Evolutionary conservation across 2,888 invertebrate genomes (phyloP).

Genomic region (Philhelius pedissequus): DNA sequence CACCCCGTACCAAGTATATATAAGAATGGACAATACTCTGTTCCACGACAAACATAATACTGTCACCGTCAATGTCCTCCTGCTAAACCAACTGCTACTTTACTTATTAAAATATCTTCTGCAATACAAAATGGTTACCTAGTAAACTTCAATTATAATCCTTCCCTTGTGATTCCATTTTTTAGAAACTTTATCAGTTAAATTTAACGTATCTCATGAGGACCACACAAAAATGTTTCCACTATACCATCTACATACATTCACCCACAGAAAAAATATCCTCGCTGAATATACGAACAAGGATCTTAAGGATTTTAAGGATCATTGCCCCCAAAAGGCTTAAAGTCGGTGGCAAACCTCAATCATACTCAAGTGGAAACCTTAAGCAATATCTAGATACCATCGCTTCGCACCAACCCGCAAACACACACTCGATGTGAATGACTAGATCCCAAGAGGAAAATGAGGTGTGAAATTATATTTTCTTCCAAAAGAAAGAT

Average conservation of each 20-base stretch:
- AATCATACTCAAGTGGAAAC: constrained; percentile 47
- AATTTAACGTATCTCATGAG: neutral
- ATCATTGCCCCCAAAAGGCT: constrained; percentile 59
- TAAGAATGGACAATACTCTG: too few species aligned
- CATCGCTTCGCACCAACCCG: neutral
- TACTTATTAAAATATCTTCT: neutral
- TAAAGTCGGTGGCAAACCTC: constrained; percentile 46
- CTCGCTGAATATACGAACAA: constrained; percentile 17
- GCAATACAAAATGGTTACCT: neutral
- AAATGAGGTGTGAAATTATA: constrained; percentile 69
- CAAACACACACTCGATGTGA: neutral
- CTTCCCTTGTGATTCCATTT: neutral
- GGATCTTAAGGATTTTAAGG: too few species aligned
- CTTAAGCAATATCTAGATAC: constrained; percentile 40
- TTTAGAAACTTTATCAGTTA: neutral
- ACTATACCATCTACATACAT: neutral
- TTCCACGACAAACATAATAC: too few species aligned
- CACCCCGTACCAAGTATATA: too few species aligned
- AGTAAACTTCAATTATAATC: neutral
- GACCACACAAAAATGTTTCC: neutral
- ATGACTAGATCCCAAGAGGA: constrained; percentile 25
- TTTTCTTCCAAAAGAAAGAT: constrained; percentile 40
- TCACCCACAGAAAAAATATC: neutral
- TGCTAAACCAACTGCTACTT: too few species aligned
- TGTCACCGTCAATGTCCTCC: too few species aligned